Base-by-base conservation (phyloP, 2,888 invertebrate genomes). In the Lucinisca nassula region DNA sequence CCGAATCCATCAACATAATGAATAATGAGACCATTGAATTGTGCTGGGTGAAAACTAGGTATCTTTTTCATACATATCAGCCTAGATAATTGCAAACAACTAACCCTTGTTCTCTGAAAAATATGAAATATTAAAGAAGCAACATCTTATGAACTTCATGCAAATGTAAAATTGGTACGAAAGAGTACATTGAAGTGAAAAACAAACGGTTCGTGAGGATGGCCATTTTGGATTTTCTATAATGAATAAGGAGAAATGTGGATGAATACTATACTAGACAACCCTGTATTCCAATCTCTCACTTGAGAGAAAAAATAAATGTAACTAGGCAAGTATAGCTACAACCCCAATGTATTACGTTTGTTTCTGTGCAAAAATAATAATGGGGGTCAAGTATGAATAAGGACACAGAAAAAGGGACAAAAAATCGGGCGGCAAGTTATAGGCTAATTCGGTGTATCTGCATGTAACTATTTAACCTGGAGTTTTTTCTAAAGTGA, bases 151-250 rank as follows among this genome's bases (percentile, higher is more conserved):
- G 61, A 61, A 61, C 61, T 30, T 61, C 30, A 27, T 61, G 61
- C 61, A 61, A 14, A 51, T 21, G 21, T 51, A 51, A 17, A 51
- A 51, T 24, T 45, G 8, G 21, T 27, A 61, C 8, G 27, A 61
- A 61, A 4, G 24, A 61, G 30, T 61, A 61, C 51, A 27, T 61
- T 21, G 61, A 61, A 61, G 61, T 61, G 61, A 61, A 61, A 40
- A 61, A 61, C 61, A 61, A 30, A 61, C 6, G 30, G 27, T 61
- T 61, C 30, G 30, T 30, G 61, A 61, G 61, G 61, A 61, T 30
- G 61, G 61, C 61, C 61, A 61, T 61, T 61, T 61, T 61, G 61
- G 61, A 61, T 61, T 61, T n/a, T 61, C 61, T 61, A 30, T 61
- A 17, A 61, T n/a, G n/a, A 45, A 12, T 21, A 30, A 27, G 61